These are phyloP conservation scores for Prionchulus punctatus DNA, from an alignment of 2,888 invertebrate species.

Conservation along the genomic window DNA sequence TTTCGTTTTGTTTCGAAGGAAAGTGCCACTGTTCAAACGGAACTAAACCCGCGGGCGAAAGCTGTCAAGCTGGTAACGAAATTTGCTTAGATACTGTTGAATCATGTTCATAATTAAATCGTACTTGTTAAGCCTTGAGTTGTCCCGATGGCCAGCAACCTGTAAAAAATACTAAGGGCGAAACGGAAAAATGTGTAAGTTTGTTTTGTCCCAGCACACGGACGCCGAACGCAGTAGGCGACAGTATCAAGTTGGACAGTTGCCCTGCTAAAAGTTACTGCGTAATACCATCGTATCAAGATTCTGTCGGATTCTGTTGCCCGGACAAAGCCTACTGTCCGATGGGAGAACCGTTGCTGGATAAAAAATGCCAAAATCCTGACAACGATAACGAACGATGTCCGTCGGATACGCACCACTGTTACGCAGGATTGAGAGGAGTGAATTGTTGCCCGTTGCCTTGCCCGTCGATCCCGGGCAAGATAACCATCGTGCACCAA, in stretches of 20 bases:
- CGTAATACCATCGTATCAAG: not conserved
- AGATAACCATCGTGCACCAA: not conserved
- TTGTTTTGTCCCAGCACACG: not conserved
- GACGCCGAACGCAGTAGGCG: not conserved
- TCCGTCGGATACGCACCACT: not conserved
- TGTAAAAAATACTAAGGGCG: not conserved
- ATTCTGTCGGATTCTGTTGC: not conserved
- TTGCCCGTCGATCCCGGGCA: not conserved
- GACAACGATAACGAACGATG: not conserved
- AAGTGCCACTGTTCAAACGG: not conserved
- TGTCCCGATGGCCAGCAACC: not conserved
- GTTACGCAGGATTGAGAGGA: not conserved
- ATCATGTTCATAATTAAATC: not conserved
- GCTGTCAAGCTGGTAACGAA: not conserved
- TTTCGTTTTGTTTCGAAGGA: not conserved
- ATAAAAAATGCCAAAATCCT: not conserved
- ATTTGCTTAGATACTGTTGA: not conserved
- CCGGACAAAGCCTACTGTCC: not conserved
- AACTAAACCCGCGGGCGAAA: not conserved
- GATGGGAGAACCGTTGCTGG: not conserved
- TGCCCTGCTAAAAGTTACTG: not conserved
- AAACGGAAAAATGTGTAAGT: not conserved
- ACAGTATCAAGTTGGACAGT: not conserved
- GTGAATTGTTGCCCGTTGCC: not conserved
- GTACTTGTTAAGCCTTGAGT: not conserved